A percentile compares a stretch with the other conserved stretches of the same genome.
Evolutionary conservation across 2,113 vertebrate species (phyloP).

Genomic region (Mustela lutreola): DNA sequence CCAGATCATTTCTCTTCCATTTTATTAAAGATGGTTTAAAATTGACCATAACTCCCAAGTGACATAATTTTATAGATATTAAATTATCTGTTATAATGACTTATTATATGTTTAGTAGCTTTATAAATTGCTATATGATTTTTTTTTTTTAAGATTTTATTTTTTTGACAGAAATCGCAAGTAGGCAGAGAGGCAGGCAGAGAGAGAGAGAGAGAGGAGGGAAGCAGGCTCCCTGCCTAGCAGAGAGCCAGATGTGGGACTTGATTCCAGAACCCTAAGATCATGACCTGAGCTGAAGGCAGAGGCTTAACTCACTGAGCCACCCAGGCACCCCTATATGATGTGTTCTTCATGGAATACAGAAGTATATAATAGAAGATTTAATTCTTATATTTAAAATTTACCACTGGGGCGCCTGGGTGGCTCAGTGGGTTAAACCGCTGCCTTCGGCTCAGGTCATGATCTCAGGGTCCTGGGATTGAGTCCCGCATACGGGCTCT

Average conservation of each 20-base stretch:
- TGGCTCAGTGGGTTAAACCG: not conserved
- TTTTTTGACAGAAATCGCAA: too few relatives aligned
- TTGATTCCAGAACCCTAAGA: too few relatives aligned
- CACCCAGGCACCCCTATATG: not conserved
- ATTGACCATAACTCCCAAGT: not conserved
- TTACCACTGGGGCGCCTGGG: not conserved
- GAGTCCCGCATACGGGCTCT: too few relatives aligned
- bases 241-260: too few relatives aligned
- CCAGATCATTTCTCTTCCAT: not conserved
- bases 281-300: too few relatives aligned
- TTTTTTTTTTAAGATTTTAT: too few relatives aligned
- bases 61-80: conserved; percentile 3
- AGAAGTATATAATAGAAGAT: not conserved
- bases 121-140: not conserved
- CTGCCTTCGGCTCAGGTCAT: too few relatives aligned
- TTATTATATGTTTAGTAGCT: not conserved
- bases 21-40: not conserved
- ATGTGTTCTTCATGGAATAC: not conserved
- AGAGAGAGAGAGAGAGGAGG: too few relatives aligned
- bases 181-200: too few relatives aligned
- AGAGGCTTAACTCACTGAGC: too few relatives aligned
- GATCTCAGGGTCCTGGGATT: too few relatives aligned
- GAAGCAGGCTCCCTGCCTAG: too few relatives aligned
- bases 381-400: conserved; percentile 5
- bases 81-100: not conserved